A percentile compares a stretch with the other conserved stretches of the same genome.
phyloP scores from a whole-genome alignment of 2,888 invertebrate genomes.

The Heterodera filipjevi region DNA sequence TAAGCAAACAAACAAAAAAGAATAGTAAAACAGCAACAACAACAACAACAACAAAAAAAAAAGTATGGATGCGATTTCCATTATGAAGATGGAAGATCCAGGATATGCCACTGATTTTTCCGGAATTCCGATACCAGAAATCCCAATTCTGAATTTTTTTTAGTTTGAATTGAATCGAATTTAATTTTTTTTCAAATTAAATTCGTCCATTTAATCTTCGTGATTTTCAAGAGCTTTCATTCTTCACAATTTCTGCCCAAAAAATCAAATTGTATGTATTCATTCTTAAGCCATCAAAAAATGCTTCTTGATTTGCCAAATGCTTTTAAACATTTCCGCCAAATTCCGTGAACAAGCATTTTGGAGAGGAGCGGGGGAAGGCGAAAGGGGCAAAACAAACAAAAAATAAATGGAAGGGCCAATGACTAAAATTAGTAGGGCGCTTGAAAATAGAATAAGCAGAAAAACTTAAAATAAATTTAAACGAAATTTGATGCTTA shows the following conservation, averaged over 20 bases:
- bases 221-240: no score
- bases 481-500: no score
- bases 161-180: no score
- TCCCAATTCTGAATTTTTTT: no score
- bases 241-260: no score
- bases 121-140: no score
- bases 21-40: neutral
- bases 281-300: neutral
- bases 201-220: no score
- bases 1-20: neutral
- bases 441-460: neutral
- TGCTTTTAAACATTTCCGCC: neutral
- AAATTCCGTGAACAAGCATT: neutral
- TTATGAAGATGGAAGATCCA: no score
- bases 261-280: no score
- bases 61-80: neutral
- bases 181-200: no score
- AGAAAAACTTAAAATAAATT: neutral
- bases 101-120: no score
- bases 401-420: neutral
- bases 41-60: neutral
- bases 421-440: neutral
- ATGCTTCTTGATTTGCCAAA: neutral
- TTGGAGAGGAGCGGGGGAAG: neutral
- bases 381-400: neutral